Conservation (phyloP, 2,888 invertebrate genomes). For the Helobdella robusta region DNA sequence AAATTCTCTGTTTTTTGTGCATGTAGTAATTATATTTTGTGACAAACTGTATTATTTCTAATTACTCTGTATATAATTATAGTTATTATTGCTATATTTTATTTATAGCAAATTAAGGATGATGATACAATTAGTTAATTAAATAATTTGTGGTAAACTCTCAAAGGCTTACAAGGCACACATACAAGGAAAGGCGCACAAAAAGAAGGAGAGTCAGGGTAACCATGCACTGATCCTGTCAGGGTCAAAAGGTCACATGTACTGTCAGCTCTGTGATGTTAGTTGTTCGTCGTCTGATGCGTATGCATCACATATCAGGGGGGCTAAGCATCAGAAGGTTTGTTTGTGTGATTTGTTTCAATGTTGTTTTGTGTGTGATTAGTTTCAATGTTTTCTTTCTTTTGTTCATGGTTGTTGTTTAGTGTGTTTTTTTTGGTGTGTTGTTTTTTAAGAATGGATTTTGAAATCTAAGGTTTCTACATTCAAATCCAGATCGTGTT, state of each 20-base stretch:
- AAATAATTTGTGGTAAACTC: too few species aligned
- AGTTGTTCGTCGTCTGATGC: constrained; percentile 24
- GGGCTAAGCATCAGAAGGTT: constrained; percentile 92
- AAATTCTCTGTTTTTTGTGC: too few species aligned
- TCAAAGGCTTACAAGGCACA: constrained; percentile 26
- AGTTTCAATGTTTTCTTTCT: too few species aligned
- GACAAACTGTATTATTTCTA: too few species aligned
- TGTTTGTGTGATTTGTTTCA: too few species aligned
- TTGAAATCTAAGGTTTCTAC: too few species aligned
- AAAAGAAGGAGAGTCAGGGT: constrained; percentile 25
- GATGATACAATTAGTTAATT: background rate
- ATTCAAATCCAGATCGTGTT: too few species aligned
- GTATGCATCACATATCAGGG: constrained; percentile 54
- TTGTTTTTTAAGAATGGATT: too few species aligned
- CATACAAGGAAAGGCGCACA: constrained; percentile 26
- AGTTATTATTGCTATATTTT: background rate
- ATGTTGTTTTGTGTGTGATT: too few species aligned
- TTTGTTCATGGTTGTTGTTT: too few species aligned
- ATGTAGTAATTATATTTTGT: too few species aligned
- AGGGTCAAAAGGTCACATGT: constrained; percentile 18
- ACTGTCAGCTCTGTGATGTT: constrained; percentile 25
- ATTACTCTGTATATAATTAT: background rate
- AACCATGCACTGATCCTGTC: constrained; percentile 2
- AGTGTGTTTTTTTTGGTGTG: too few species aligned
- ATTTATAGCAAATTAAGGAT: background rate